Base-by-base conservation (phyloP, 2,797 vertebrate genomes). In the Myotis pilosus region DNA sequence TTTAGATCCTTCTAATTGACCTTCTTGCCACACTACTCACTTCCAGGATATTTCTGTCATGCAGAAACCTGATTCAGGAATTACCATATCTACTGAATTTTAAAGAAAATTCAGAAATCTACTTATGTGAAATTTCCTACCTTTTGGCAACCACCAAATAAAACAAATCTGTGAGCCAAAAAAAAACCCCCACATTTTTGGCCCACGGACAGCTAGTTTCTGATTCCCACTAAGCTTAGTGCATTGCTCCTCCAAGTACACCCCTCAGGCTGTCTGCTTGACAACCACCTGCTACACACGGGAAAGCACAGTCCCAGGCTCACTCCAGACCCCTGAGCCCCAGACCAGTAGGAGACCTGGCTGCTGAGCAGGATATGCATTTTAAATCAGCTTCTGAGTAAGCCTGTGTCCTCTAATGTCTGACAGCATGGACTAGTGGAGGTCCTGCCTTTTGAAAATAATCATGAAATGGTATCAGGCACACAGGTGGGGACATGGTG, bases 101-200 rank as follows among this genome's bases (percentile, higher is more conserved):
- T 87, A 36, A 64, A 82, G n/a, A 83, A 89, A 92, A 92, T 72
- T 11, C 16, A 62, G 33, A 55, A 82, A 49, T 51, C 7, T 78
- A 3, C 62, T 81, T 57, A 22, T 60, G 4, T 87, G 28, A 87
- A 69, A 38, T 87, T 44, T 38, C 16, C 41, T 85, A 38, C 41
- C 64, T 75, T 93, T 68, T 74, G 60, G 22, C 11, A 68, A 75
- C 28, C 33, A 69, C 10, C 13, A 81, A 84, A 74, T 89, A 69
- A 74, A 60, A 64, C 30, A 51, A 85, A 69, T 78, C 36, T 83
- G 10, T 51, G 6, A 74, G 17, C 33, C 30, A 36, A 30, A 53
- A 44, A 79, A 91, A 76, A 22, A n/a, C n/a, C n/a, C n/a, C n/a
- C 12, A 66, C 2, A 33, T 53, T 9, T 80, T 89, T 69, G 81